phyloP scores from a whole-genome alignment of 2,888 invertebrate species.

The Incurvaria masculella region DNA sequence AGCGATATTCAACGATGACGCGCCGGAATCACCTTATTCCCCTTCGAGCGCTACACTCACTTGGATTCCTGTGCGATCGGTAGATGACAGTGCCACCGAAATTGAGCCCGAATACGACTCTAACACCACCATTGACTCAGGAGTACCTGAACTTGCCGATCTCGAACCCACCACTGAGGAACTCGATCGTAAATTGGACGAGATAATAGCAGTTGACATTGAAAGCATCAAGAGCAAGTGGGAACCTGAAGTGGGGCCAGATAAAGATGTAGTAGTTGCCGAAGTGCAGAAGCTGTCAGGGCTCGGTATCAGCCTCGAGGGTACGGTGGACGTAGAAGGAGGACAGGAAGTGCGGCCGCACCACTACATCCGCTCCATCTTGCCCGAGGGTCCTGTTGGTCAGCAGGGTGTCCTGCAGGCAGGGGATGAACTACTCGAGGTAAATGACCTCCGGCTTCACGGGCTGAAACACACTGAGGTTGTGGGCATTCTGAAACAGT shows the following conservation, averaged over 20 bases:
- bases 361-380: conserved; percentile 95
- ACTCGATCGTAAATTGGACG: conserved; percentile 48
- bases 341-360: conserved; percentile 97
- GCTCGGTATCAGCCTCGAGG: conserved; percentile 95
- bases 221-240: conserved; percentile 76
- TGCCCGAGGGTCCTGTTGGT: conserved; percentile 96
- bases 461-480: conserved; percentile 97
- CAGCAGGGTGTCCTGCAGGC: conserved; percentile 85
- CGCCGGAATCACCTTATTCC: conserved; percentile 61
- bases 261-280: conserved; percentile 86
- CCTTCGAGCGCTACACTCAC: conserved; percentile 81
- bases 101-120: conserved; percentile 80
- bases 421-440: conserved; percentile 96
- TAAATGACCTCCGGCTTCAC: conserved; percentile 86
- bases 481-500: conserved; percentile 89
- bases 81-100: conserved; percentile 53
- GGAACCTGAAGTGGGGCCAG: conserved; percentile 75
- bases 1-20: conserved; percentile 67
- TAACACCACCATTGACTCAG: conserved; percentile 76
- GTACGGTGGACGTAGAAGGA: conserved; percentile 97
- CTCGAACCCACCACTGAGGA: conserved; percentile 52
- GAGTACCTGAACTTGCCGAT: conserved; percentile 58
- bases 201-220: conserved; percentile 50
- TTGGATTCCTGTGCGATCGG: conserved; percentile 76
- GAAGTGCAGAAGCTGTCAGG: conserved; percentile 92